Base-by-base conservation (phyloP, 2,888 invertebrate genomes). In the Crioceris asparagi region DNA sequence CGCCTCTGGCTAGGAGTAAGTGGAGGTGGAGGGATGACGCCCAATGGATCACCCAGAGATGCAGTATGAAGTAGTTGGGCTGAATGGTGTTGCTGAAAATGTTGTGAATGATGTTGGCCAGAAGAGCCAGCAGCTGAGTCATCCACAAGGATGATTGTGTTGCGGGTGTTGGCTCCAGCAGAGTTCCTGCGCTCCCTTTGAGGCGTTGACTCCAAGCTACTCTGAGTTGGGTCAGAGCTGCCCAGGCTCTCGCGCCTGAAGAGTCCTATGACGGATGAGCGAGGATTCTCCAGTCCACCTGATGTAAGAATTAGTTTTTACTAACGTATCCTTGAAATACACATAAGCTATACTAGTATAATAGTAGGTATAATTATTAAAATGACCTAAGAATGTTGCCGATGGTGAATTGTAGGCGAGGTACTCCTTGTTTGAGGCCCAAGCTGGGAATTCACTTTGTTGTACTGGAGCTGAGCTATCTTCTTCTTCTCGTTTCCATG, bases 351-450 rank as follows among this genome's bases (percentile, higher is more conserved):
- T n/a, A n/a, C n/a, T n/a, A n/a, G 10, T 11, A 19, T 25, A 26
- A 35, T 17, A 25, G 7, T 8, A 7, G 14, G 16, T 12, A 21
- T 7, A 6, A 6, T 23, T 4, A 27, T 29, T 19, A 11, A 16
- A 14, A 57, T 70, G 74, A 87, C 88, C 88, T 69, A 91, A 71
- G 68, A 88, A 88, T 38, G 90, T 91, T 34, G 87, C 86, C 7
- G 88, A 88, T 2, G 91, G 91, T 35, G 91, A 91, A 61, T 80
- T 86, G 59, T 91, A 91, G 10, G 87, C 84, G 53, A 91, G 69
- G 60, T 93, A 93, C 57, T 93, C 91, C 61, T 91, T 88, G 63
- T 92, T 93, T 21, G 88, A 85, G 29, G 91, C 91, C 93, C 93
- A 94, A 10, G 90, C 80, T 8, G 93, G 93, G 60, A 92, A 92